Base-by-base conservation (phyloP, 2,113 vertebrate species). In the Phylloscopus whistleri region DNA sequence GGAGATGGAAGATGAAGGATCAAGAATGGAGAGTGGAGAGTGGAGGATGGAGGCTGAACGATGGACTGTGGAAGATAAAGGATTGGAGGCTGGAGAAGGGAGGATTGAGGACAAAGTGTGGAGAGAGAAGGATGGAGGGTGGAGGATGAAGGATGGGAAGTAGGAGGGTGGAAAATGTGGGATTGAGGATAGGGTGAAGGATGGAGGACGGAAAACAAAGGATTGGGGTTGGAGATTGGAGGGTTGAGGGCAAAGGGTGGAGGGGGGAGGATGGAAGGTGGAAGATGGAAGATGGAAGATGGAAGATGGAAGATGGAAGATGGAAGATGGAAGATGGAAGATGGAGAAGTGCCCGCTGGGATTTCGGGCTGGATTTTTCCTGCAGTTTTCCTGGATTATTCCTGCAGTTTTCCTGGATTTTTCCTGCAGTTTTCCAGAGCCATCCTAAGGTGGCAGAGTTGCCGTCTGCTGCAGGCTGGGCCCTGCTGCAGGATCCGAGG, bases 381-480 rank as follows among this genome's bases (percentile, higher is more conserved):
- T n/a, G n/a, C n/a, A n/a, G n/a, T n/a, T n/a, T n/a, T n/a, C n/a
- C n/a, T n/a, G n/a, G n/a, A n/a, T n/a, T n/a, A n/a, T 84, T 37
- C 95, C 96, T 97, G 97, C 93, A 96, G 3, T 97, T 97, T 95
- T 87, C 92, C 49, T 56, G 87, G 43, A 74, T 96, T 95, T 83
- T 84, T 37, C 95, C 96, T 97, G 97, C 93, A 96, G 3, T 97
- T 97, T 95, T 87, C 92, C 76, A 14, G 66, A 94, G 66, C 89
- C 87, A 94, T 92, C 94, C 97, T 91, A 69, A 92, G 97, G 96
- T 97, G 92, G 95, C 75, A 82, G 95, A 67, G 87, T 95, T 97
- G 95, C 95, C 95, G 73, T 18, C 97, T 84, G 78, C 74, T 93
- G 72, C 14, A 41, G 81, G 87, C 96, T 88, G 87, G 96, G 90